Evolutionary conservation across 2,113 vertebrate species (phyloP).

Genomic region (Colinus virginianus): DNA sequence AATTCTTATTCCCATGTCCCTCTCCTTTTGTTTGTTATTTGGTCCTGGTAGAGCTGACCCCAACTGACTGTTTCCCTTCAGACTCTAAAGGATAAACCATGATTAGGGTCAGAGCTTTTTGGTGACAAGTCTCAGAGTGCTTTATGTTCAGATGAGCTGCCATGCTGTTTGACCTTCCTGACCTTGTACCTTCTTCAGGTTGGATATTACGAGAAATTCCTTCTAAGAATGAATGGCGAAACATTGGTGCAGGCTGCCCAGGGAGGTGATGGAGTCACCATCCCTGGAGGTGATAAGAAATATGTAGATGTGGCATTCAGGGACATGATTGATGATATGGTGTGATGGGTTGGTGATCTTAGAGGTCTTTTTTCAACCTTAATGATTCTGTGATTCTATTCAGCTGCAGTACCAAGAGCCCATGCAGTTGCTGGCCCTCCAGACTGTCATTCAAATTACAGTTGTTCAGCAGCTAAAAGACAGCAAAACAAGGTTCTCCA

Average conservation of each 20-base stretch:
- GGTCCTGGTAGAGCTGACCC: neutral
- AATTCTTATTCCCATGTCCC: neutral
- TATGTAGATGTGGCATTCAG: no score
- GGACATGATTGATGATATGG: no score
- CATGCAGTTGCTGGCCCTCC: neutral
- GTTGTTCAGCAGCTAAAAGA: neutral
- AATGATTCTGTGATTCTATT: no score
- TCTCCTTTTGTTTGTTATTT: neutral
- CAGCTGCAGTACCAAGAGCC: neutral
- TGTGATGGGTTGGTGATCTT: no score
- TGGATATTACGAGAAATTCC: no score
- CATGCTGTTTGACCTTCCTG: neutral
- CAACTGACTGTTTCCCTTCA: neutral
- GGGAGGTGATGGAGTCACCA: no score
- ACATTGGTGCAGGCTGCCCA: no score
- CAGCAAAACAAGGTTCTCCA: neutral
- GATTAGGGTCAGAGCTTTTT: neutral
- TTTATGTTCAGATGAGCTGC: neutral
- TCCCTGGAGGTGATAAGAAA: no score
- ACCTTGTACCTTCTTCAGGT: neutral
- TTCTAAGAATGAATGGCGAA: no score
- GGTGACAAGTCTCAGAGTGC: neutral
- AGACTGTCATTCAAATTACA: neutral
- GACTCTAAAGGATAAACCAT: neutral
- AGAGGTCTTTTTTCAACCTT: no score